Conservation (phyloP, 2,888 invertebrate genomes). For the Cheiracanthium punctorium region DNA sequence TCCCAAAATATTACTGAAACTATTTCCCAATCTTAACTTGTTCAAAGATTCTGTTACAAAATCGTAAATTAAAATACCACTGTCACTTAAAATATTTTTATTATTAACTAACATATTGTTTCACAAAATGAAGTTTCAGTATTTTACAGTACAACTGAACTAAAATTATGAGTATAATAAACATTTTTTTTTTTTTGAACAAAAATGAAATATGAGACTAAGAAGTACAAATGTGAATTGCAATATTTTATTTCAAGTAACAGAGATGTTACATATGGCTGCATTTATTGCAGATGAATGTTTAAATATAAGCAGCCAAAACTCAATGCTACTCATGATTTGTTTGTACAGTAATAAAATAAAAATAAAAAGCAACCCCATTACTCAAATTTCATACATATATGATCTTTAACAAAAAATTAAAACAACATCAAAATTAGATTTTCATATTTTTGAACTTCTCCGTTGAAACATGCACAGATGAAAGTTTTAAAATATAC, state of each 20-base stretch:
- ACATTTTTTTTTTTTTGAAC: neutral
- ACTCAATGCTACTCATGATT: conserved; percentile 63
- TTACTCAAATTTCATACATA: conserved; percentile 1
- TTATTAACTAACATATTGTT: neutral
- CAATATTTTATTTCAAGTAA: conserved; percentile 69
- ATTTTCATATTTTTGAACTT: neutral
- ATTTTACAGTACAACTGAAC: neutral
- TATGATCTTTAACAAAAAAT: neutral
- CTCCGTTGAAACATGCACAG: conserved; percentile 6
- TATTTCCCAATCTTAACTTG: no score
- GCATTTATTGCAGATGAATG: conserved; percentile 67
- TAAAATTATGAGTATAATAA: neutral
- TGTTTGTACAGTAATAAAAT: conserved; percentile 55
- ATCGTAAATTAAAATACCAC: neutral
- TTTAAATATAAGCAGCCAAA: conserved; percentile 49
- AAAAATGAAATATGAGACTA: neutral
- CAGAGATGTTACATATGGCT: conserved; percentile 65
- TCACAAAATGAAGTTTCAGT: neutral
- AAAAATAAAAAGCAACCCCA: neutral
- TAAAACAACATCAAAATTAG: conserved; percentile 10
- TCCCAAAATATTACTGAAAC: no score
- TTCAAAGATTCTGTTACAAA: neutral
- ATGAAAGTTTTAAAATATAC: conserved; percentile 41
- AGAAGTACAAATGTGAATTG: conserved; percentile 47
- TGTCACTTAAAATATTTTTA: neutral